Base-by-base conservation (phyloP, 1,140 invertebrate species). In the Leptinotarsa lineolata region DNA sequence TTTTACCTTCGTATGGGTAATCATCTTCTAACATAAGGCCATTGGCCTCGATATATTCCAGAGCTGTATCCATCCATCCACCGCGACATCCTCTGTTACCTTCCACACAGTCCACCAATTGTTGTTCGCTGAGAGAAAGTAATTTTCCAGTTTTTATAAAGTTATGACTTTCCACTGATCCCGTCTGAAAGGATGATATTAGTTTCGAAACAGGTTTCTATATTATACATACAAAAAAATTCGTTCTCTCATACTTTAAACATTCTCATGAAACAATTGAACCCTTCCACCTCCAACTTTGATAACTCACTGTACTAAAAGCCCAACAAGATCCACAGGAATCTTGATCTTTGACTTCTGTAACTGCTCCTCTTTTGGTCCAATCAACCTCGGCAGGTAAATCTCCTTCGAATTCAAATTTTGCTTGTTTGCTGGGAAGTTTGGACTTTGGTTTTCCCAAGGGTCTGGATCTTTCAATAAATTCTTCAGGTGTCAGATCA, bases 401-500 rank as follows among this genome's bases (percentile, higher is more conserved):
- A 5, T 30, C 18, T 16, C 48, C 48, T 13, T 18, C 48, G 48
- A 16, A 54, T 0, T 54, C 2, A 4, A 54, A 16, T 16, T 1
- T 18, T 0, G 48, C n/a, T 54, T 54, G 3, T 54, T 54, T 13
- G 16, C 48, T 16, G 48, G 4, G 15, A 54, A 2, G 6, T 4
- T 54, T 54, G 45, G 45, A n/a, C n/a, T n/a, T n/a, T n/a, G n/a
- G n/a, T n/a, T n/a, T n/a, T n/a, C n/a, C n/a, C n/a, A n/a, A n/a
- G n/a, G n/a, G n/a, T n/a, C n/a, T 39, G 18, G 76, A 95, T 85
- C 96, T 54, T 5, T 18, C 48, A 11, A 16, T 54, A 18, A 78
- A 95, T 85, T 96, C 95, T 77, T 94, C 90, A 83, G 90, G 91
- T 75, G 95, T 87, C 91, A 95, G 88, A 86, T 96, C 95, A 64